Evolutionary conservation across 1,140 invertebrate genomes (phyloP).

Genomic region (Ceratina calcarata): DNA sequence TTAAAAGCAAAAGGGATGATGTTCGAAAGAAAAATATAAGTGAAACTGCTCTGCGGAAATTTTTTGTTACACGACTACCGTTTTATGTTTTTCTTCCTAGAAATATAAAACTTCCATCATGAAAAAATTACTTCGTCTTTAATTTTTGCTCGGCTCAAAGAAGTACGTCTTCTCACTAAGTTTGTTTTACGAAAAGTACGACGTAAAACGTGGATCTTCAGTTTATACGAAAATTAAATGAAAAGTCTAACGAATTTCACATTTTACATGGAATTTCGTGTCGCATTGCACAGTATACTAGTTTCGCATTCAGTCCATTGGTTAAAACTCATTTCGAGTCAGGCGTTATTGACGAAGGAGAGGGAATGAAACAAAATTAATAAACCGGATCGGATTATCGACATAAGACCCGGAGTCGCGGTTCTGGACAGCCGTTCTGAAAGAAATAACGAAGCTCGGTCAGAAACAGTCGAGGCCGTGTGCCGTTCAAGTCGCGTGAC

Average conservation of each 20-base stretch:
- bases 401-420: background rate
- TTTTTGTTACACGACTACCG: background rate
- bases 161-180: too few species aligned
- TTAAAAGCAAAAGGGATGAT: background rate
- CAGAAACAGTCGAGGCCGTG: background rate
- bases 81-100: background rate
- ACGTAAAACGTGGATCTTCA: too few species aligned
- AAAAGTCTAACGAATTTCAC: too few species aligned
- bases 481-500: background rate
- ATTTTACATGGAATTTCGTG: too few species aligned
- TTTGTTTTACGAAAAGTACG: too few species aligned
- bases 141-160: too few species aligned
- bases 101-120: too few species aligned
- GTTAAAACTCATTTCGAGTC: background rate
- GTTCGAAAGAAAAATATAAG: background rate
- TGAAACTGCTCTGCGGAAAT: background rate
- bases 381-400: background rate
- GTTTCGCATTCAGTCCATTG: too few species aligned
- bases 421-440: background rate
- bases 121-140: too few species aligned
- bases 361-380: background rate
- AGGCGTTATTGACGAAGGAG: background rate
- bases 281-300: too few species aligned
- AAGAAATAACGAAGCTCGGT: slow-evolving; percentile 31
- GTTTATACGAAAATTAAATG: too few species aligned